Percentiles rank a stretch among this genome's conserved stretches.
These are phyloP conservation scores for Leptinotarsa peninsularis DNA, from an alignment of 2,888 invertebrate species.

Conservation along the genomic window DNA sequence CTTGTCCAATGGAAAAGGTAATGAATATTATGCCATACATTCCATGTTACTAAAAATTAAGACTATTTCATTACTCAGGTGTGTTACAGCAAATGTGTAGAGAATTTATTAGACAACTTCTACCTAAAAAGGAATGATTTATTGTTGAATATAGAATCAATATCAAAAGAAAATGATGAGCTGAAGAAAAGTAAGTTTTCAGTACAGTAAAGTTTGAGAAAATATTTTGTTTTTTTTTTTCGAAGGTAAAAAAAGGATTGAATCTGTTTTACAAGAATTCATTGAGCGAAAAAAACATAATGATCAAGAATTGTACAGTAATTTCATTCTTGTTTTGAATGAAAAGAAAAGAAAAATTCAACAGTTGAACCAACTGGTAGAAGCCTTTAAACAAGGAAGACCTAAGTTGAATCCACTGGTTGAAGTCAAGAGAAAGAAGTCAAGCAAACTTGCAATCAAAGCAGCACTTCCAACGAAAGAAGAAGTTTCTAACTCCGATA, in stretches of 20 bases:
- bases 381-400: conserved; percentile 53
- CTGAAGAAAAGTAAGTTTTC: background rate
- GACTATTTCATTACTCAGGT: background rate
- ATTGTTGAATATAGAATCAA: background rate
- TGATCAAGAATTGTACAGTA: conserved; percentile 57
- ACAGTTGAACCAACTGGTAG: conserved; percentile 59
- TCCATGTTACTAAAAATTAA: background rate
- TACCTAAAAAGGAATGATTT: background rate
- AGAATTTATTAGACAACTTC: background rate
- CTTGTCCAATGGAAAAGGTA: conserved; percentile 6
- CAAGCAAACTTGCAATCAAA: conserved; percentile 37
- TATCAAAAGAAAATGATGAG: background rate
- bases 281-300: conserved; percentile 50
- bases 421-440: conserved; percentile 39
- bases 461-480: conserved; percentile 35
- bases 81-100: background rate
- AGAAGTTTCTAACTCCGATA: conserved; percentile 49
- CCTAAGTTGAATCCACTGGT: conserved; percentile 47
- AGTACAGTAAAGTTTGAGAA: background rate
- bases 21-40: background rate
- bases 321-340: conserved; percentile 59
- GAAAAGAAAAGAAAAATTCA: conserved; percentile 62
- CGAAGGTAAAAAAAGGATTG: conserved; percentile 42
- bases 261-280: conserved; percentile 51
- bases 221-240: conserved; percentile 29